Conservation (phyloP, 2,888 invertebrate species). For the Chaitophorus viminalis region DNA sequence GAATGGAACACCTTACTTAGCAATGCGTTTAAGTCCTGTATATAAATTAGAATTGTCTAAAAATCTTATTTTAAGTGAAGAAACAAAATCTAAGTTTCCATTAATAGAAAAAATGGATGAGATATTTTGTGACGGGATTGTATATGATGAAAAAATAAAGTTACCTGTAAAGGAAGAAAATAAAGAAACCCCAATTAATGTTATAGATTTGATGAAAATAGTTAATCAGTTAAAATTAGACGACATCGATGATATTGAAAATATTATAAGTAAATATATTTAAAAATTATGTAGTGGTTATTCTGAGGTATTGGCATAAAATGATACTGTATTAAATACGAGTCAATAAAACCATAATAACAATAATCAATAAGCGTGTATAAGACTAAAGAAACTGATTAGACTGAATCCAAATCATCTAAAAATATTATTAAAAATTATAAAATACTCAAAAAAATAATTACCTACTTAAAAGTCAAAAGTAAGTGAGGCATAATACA, state of each 20-base stretch:
- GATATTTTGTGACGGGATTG: conserved; percentile 43
- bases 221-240: conserved; percentile 37
- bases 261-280: conserved; percentile 21
- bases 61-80: conserved; percentile 64
- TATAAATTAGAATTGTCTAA: conserved; percentile 68
- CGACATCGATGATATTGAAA: conserved; percentile 41
- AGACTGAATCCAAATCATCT: no score
- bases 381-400: no score
- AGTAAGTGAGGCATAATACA: no score
- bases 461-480: no score
- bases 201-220: conserved; percentile 21
- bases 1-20: conserved; percentile 73
- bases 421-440: no score
- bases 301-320: no score
- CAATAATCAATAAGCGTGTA: no score
- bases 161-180: neutral
- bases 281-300: neutral
- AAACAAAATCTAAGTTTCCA: conserved; percentile 32
- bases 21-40: conserved; percentile 70
- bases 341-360: no score
- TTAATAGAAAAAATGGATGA: conserved; percentile 44
- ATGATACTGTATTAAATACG: no score
- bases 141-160: conserved; percentile 19
- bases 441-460: no score
- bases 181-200: conserved; percentile 22